Evolutionary conservation across 2,888 invertebrate genomes (phyloP).

Genomic region (Leptinotarsa tumamoca): DNA sequence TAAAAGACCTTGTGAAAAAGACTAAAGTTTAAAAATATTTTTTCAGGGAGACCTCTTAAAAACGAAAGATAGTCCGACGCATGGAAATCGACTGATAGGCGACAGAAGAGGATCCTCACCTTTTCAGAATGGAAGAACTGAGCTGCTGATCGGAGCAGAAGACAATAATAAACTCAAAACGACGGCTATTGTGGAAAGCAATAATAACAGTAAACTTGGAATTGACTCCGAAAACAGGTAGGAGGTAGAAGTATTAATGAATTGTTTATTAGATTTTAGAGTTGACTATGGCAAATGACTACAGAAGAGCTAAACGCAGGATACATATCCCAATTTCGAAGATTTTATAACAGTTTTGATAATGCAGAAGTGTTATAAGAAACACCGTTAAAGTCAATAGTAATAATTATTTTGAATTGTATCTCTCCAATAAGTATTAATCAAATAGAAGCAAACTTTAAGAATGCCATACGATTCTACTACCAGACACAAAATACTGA

Average conservation of each 20-base stretch:
- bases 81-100: constrained; percentile 67
- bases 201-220: constrained; percentile 69
- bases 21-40: background rate
- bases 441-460: too few species aligned
- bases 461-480: too few species aligned
- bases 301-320: too few species aligned
- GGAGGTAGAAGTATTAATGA: constrained; percentile 54
- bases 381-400: too few species aligned
- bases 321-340: too few species aligned
- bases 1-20: too few species aligned
- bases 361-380: too few species aligned
- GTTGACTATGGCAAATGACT: too few species aligned
- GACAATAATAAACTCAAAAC: constrained; percentile 74
- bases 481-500: too few species aligned
- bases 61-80: constrained; percentile 51
- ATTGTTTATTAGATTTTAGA: background rate
- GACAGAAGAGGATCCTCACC: constrained; percentile 70
- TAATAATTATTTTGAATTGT: too few species aligned
- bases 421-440: too few species aligned
- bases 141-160: constrained; percentile 77
- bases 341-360: too few species aligned
- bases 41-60: constrained; percentile 44
- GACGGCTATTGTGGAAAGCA: constrained; percentile 72
- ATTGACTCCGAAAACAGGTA: constrained; percentile 72
- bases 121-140: constrained; percentile 79